phyloP scores from a whole-genome alignment of 2,888 invertebrate genomes.

The Cheilosia vulpina region DNA sequence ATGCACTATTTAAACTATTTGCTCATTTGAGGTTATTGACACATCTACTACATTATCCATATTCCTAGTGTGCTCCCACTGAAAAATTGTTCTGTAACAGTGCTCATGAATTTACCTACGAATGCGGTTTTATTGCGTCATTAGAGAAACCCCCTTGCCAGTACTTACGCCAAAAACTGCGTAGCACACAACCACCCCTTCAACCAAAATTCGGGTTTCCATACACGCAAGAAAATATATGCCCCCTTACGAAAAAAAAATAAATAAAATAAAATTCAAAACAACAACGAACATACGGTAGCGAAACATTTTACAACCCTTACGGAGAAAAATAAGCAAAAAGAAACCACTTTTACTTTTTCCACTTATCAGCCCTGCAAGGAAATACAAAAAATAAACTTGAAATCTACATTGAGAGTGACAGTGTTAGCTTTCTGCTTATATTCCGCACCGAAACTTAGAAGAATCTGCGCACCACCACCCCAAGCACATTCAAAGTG shows the following conservation, averaged over 20 bases:
- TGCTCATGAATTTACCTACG: background rate
- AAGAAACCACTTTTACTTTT: slow-evolving; percentile 51
- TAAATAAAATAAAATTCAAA: slow-evolving; percentile 32
- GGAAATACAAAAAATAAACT: background rate
- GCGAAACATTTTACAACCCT: slow-evolving; percentile 41
- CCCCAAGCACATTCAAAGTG: slow-evolving; percentile 49
- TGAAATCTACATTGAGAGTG: slow-evolving; percentile 48
- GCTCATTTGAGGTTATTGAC: background rate
- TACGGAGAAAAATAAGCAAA: background rate
- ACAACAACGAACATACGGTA: slow-evolving; percentile 41
- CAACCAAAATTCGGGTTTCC: slow-evolving; percentile 2
- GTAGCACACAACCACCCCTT: slow-evolving; percentile 47
- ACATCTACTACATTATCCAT: background rate
- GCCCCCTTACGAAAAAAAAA: slow-evolving; percentile 25
- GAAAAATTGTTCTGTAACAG: background rate
- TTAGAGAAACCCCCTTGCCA: slow-evolving; percentile 15
- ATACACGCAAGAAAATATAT: background rate
- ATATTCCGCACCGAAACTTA: background rate
- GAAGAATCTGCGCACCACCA: slow-evolving; percentile 70
- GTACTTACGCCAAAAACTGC: slow-evolving; percentile 38
- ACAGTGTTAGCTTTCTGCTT: slow-evolving; percentile 61
- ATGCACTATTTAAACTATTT: background rate
- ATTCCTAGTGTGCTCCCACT: background rate
- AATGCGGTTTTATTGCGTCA: slow-evolving; percentile 33
- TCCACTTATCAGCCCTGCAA: slow-evolving; percentile 32